A percentile compares a stretch with the other conserved stretches of the same genome.
Evolutionary conservation across 1,140 invertebrate species (phyloP).

Genomic region (Psilanteris sp.): DNA sequence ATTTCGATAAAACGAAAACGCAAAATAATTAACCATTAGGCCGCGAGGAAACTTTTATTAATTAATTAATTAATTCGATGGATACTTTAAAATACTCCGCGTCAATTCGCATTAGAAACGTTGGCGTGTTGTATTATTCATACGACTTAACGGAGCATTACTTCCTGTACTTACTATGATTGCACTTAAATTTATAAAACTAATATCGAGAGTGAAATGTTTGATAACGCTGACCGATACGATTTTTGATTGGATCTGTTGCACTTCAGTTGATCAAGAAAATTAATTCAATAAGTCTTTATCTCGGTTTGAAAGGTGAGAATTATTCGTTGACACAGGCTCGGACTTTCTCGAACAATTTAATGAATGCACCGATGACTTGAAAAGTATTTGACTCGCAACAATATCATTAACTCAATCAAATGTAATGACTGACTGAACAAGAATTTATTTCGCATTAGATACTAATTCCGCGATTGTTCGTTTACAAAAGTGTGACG

Average conservation of each 20-base stretch:
- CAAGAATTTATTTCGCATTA: no score
- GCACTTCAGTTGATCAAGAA: slow-evolving; percentile 38
- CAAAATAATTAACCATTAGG: no score
- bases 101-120: slow-evolving; percentile 33
- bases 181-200: slow-evolving; percentile 45
- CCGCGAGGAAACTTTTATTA: slow-evolving; percentile 1
- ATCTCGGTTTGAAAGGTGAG: slow-evolving; percentile 40
- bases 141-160: slow-evolving; percentile 35
- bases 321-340: slow-evolving; percentile 37
- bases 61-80: slow-evolving; percentile 20
- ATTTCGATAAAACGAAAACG: neutral
- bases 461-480: no score
- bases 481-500: no score
- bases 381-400: neutral
- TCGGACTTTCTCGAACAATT: slow-evolving; percentile 37
- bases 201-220: slow-evolving; percentile 51
- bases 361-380: slow-evolving; percentile 6
- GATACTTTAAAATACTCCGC: slow-evolving; percentile 15
- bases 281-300: slow-evolving; percentile 53
- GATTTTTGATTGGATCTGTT: slow-evolving; percentile 31
- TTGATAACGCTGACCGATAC: slow-evolving; percentile 29
- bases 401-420: slow-evolving; percentile 11
- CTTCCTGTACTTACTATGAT: slow-evolving; percentile 38
- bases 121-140: slow-evolving; percentile 17
- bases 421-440: no score